A percentile compares a stretch with the other conserved stretches of the same genome.
These are phyloP conservation scores for Drosophila carrolli DNA, from an alignment of 1,140 invertebrate genomes.

Conservation along the genomic window DNA sequence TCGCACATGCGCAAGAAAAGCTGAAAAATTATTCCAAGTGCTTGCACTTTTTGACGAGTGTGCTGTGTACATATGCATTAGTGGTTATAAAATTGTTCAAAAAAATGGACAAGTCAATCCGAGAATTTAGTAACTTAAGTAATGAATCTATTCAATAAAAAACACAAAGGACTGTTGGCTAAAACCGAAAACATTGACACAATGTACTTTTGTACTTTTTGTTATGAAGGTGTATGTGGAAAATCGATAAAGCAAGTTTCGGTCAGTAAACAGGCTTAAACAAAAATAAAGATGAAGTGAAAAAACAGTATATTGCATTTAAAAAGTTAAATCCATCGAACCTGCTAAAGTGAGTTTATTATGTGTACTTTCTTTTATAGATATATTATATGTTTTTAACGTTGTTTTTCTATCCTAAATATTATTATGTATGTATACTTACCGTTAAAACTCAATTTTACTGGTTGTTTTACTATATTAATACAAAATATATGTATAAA, in stretches of 20 bases:
- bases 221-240: conserved; percentile 23
- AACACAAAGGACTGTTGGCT: not conserved
- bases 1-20: conserved; percentile 16
- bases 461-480: not conserved
- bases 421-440: conserved; percentile 5
- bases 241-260: conserved; percentile 39
- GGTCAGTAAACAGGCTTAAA: conserved; percentile 36
- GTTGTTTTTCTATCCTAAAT: not conserved
- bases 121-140: conserved; percentile 1
- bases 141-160: conserved; percentile 8
- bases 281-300: conserved; percentile 41
- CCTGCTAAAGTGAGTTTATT: conserved; percentile 18
- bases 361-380: not conserved
- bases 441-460: not conserved
- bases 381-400: not conserved
- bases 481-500: not conserved
- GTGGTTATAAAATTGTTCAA: conserved; percentile 35
- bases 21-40: conserved; percentile 23
- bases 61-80: conserved; percentile 46
- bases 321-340: conserved; percentile 9
- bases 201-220: conserved; percentile 13
- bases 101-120: conserved; percentile 34
- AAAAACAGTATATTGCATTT: conserved; percentile 21
- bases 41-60: conserved; percentile 42
- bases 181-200: conserved; percentile 6